Conservation (phyloP, 2,113 vertebrate species). For the Pimephales promelas region DNA sequence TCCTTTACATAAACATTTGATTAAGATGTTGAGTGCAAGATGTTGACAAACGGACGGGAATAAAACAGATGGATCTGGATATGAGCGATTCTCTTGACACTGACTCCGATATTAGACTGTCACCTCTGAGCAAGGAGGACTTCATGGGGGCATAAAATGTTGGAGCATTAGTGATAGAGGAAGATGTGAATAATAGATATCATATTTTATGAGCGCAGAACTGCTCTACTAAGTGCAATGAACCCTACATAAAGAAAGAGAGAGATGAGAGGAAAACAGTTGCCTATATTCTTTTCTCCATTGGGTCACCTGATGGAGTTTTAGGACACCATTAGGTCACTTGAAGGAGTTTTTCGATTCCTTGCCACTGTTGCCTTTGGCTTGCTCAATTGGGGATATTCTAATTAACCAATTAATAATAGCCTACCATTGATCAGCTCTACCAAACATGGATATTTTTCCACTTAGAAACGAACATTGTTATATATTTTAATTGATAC, state of each 20-base stretch:
- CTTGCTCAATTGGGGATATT: too few relatives aligned
- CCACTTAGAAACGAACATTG: too few relatives aligned
- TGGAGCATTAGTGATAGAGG: conserved; percentile 34
- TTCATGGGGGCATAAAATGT: conserved; percentile 24
- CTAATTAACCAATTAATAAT: too few relatives aligned
- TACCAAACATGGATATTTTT: too few relatives aligned
- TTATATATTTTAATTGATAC: too few relatives aligned
- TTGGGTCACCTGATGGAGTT: too few relatives aligned
- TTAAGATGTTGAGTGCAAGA: conserved; percentile 9
- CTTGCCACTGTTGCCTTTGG: too few relatives aligned
- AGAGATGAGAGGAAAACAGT: background rate
- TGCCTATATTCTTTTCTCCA: too few relatives aligned
- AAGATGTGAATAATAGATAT: conserved; percentile 51
- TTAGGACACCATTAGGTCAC: too few relatives aligned
- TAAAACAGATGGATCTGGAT: background rate
- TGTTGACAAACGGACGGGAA: background rate
- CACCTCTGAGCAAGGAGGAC: conserved; percentile 24
- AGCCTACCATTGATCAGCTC: too few relatives aligned
- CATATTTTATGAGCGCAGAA: conserved; percentile 41
- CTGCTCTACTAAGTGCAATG: conserved; percentile 34
- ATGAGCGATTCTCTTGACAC: background rate
- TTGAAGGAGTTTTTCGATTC: too few relatives aligned
- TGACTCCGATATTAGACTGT: background rate
- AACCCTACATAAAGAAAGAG: conserved; percentile 22
- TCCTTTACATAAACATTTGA: background rate